Evolutionary conservation across 2,888 invertebrate species (phyloP).

Genomic region (Polylopha cassiicola): DNA sequence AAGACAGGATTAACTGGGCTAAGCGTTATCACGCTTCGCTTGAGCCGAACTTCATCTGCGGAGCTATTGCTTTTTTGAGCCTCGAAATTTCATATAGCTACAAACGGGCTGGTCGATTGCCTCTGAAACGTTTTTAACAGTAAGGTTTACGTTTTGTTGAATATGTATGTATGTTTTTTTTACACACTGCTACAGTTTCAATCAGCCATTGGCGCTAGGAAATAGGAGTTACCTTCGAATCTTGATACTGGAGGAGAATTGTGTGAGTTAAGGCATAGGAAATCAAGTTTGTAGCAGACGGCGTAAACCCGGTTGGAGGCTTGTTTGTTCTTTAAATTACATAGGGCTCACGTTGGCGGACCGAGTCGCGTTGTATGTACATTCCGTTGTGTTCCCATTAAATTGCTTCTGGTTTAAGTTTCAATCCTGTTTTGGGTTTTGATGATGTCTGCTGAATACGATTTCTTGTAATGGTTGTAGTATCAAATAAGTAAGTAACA

Average conservation of each 20-base stretch:
- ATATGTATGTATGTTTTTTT: conserved; percentile 32
- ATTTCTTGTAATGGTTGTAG: conserved; percentile 33
- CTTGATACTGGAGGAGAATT: conserved; percentile 41
- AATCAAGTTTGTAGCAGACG: conserved; percentile 50
- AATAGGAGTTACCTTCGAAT: conserved; percentile 19
- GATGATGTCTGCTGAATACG: conserved; percentile 41
- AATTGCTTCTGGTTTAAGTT: conserved; percentile 54
- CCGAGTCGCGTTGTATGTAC: conserved; percentile 42
- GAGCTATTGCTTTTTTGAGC: conserved; percentile 56
- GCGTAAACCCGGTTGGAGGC: conserved; percentile 41
- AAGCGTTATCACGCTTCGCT: conserved; percentile 62
- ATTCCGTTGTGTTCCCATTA: conserved; percentile 43
- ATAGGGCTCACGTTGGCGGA: conserved; percentile 44
- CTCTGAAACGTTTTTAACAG: conserved; percentile 31
- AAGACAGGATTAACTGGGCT: conserved; percentile 65
- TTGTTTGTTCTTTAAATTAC: conserved; percentile 66
- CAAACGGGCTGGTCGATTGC: conserved; percentile 34
- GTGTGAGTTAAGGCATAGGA: conserved; percentile 44
- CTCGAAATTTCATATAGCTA: conserved; percentile 46
- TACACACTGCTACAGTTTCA: conserved; percentile 27
- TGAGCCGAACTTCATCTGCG: conserved; percentile 55
- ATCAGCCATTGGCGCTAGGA: conserved; percentile 7
- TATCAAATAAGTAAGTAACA: conserved; percentile 14
- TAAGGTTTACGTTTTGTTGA: conserved; percentile 32
- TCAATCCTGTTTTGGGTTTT: conserved; percentile 52